Conservation (phyloP, 2,113 vertebrate species). For the Acinonyx jubatus region DNA sequence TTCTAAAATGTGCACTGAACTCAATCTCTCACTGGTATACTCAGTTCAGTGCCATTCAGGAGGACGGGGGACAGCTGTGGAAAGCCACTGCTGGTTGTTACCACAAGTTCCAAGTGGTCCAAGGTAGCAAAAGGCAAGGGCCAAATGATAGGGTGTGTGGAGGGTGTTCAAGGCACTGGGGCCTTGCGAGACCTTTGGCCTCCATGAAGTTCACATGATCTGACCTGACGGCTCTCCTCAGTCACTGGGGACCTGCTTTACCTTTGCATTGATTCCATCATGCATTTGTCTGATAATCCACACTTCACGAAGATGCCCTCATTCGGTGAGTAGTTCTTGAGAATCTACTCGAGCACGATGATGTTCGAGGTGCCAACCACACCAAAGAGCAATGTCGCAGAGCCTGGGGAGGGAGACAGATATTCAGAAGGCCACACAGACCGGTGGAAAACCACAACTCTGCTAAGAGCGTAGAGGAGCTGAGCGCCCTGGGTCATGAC, state of each 20-base stretch:
- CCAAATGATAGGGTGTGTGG: background rate
- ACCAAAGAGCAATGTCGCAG: background rate
- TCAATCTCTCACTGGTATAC: background rate
- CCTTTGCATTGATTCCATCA: background rate
- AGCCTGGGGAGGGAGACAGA: background rate
- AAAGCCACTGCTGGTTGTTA: background rate
- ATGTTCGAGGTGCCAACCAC: background rate
- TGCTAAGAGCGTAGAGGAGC: background rate
- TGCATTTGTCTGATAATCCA: background rate
- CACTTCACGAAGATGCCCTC: background rate
- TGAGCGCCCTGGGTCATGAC: background rate
- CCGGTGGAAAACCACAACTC: background rate
- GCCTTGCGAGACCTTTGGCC: background rate
- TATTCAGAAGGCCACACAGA: background rate
- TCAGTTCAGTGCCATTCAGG: background rate
- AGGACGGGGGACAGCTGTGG: background rate
- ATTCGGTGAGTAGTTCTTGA: background rate
- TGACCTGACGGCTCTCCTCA: background rate
- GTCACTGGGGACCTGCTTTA: background rate
- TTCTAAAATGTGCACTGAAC: background rate
- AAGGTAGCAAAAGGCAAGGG: background rate
- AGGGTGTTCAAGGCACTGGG: accelerated
- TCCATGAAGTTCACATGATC: background rate
- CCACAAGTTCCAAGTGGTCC: background rate
- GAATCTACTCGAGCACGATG: background rate